phyloP scores from a whole-genome alignment of 2,113 vertebrate genomes.

The Phaetusa simplex region DNA sequence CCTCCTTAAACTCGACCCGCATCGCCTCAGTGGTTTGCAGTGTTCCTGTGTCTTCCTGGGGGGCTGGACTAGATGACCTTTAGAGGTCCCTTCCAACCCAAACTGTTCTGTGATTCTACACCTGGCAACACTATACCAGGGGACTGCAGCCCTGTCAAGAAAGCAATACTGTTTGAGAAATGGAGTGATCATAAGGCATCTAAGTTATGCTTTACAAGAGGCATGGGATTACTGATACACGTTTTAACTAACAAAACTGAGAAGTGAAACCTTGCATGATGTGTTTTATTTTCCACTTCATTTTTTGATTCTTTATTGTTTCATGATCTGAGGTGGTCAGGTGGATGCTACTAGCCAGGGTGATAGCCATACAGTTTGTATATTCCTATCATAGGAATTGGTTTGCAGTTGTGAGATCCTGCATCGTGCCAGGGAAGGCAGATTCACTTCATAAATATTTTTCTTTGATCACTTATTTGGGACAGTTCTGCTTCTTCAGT shows the following conservation, averaged over 20 bases:
- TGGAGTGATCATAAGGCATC: background rate
- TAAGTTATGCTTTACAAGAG: background rate
- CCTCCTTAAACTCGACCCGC: background rate
- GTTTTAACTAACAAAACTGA: background rate
- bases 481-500: background rate
- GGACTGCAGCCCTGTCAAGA: background rate
- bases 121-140: background rate
- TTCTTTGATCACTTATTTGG: background rate
- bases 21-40: background rate
- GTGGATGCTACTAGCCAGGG: background rate
- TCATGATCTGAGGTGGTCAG: background rate
- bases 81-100: background rate
- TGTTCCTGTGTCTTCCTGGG: background rate
- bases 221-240: background rate
- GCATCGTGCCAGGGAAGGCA: background rate
- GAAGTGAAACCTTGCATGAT: background rate
- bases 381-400: background rate
- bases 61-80: background rate
- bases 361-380: background rate
- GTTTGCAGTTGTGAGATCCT: background rate
- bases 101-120: background rate
- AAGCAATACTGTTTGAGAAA: background rate
- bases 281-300: background rate
- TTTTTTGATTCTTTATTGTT: background rate
- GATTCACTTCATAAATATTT: background rate